Evolutionary conservation across 2,888 invertebrate genomes (phyloP), one percentile per base, ranked within the genome.

Genomic region (Drosophila meridiana): DNA sequence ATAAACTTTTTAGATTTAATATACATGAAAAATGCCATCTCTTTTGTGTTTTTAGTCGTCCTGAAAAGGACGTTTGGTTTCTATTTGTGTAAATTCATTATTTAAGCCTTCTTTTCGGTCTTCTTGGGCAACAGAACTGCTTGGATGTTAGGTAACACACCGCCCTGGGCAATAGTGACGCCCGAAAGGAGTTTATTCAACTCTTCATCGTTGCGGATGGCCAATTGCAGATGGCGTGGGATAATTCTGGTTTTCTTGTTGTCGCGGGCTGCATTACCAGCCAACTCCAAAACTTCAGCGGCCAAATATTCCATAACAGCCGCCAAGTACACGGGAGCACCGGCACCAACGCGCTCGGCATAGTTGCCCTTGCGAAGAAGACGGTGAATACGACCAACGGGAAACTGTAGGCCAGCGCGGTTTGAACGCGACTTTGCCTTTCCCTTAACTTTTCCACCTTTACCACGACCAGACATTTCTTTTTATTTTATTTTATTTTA

Each of bases 121-220:
- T 96, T 95, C 94, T 96, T 97, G 61, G 97, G 96, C 71, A 97
- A 91, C 2, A 97, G 93, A 20, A 96, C 95, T 4, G 96, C 95
- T 87, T 96, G 96, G 80, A 97, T 97, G 89, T 96, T 96, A 0
- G 97, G 97, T 84, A 98, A 92, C 0, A 97, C 97, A 84, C 97
- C 97, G 70, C 97, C 97, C 93, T 97, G 96, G 0, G 95, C 76
- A 71, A 89, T 94, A n/a, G 78, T 83, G 5, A 81, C 81, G 11
- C 68, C 74, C 5, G 70, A 71, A 6, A 97, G 92, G 59, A 97
- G 94, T 91, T 95, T 96, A 92, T 96, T 96, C 87, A 97, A 93
- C 89, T 97, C 97, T 84, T 97, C 96, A 91, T 97, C 97, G 92
- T 97, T 97, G 20, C 96, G 94, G 73, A 97, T 95, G 32, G 97